Base-by-base conservation (phyloP, 1,140 invertebrate genomes). In the Leptinotarsa defecta region DNA sequence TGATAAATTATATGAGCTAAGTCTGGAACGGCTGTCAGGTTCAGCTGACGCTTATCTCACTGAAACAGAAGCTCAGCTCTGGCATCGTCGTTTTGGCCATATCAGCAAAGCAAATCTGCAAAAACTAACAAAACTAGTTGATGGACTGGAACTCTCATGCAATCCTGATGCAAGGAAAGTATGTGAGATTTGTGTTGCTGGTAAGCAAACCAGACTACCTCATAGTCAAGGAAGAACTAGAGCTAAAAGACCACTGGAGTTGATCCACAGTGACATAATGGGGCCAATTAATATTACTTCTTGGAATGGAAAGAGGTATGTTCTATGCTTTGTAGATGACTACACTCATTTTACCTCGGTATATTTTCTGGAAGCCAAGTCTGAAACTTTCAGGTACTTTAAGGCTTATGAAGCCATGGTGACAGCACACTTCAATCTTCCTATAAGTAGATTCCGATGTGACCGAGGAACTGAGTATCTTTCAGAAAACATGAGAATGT, bases 291-390 rank as follows among this genome's bases (percentile, higher is more conserved):
- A 72, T 13, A 79, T 78, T 4, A n/a, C 62, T 20, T 85, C 86
- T 13, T 61, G 78, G 65, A 81, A 82, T 71, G 80, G 80, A 8
- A 78, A 81, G 17, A 77, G 74, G 8, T 87, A 86, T 69, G 79
- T 86, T 75, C 43, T 87, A 13, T 81, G 78, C 0, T 81, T 87
- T 27, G 83, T 84, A 61, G 86, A 87, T 76, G 84, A 87, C 68
- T 82, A 69, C 61, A 83, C 83, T 1, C 80, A 83, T 61, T 85
- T 83, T 71, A 77, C 80, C 34, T 63, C 72, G 34, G 80, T 79
- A n/a, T 87, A 86, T 74, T 57, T 82, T 24, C 20, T 87, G 20
- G 75, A 84, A 79, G 48, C 75, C 8, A 87, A 86, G 76, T 49
- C 67, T 71, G 80, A 85, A 76, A 79, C 82, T 4, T 73, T 80